Evolutionary conservation across 2,113 vertebrate species (phyloP).

Genomic region (Prunella fulvescens): DNA sequence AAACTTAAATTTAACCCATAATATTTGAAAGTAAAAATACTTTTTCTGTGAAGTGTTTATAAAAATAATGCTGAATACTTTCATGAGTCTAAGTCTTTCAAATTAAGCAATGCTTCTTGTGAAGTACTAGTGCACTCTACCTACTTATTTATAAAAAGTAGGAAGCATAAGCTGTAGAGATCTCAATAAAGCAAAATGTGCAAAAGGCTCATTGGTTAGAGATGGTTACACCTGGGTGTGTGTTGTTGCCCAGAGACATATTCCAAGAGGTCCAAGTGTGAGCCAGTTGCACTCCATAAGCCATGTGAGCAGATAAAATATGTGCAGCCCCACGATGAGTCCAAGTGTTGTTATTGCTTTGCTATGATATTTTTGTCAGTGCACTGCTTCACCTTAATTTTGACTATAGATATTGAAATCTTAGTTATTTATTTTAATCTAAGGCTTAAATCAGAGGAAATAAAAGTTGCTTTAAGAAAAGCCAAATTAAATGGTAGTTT

Average conservation of each 20-base stretch:
- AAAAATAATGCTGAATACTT: neutral
- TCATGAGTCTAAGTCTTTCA: neutral
- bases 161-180: neutral
- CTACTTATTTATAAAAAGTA: neutral
- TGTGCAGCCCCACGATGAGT: neutral
- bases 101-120: neutral
- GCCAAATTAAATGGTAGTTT: neutral
- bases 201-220: neutral
- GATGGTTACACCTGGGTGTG: neutral
- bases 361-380: neutral
- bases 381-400: neutral
- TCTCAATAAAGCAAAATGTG: neutral
- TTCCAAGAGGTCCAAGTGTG: neutral
- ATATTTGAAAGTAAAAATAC: neutral
- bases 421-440: neutral
- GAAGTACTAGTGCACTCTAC: neutral
- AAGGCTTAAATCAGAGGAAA: neutral
- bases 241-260: fast-evolving
- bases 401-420: neutral
- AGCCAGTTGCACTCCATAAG: neutral
- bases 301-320: neutral
- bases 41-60: neutral
- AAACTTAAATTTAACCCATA: neutral
- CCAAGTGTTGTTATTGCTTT: neutral
- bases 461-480: neutral